A percentile compares a stretch with the other conserved stretches of the same genome.
These are phyloP conservation scores for Bostrychus sinensis DNA, from an alignment of 2,113 vertebrate species.

Conservation along the genomic window DNA sequence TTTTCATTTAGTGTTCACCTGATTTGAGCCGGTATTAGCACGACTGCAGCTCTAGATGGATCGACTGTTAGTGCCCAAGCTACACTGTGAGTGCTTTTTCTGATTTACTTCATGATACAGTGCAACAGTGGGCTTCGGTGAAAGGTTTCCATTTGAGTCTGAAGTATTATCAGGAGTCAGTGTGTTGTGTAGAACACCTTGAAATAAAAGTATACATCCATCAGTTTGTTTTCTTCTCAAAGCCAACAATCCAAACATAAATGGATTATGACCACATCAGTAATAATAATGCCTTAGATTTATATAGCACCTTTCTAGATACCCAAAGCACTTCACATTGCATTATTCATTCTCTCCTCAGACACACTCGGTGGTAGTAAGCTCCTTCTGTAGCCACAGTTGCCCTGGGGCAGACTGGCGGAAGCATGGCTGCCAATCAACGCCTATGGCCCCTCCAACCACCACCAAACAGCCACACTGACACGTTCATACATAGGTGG, in stretches of 20 bases:
- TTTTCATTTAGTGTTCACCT: slow-evolving; percentile 1
- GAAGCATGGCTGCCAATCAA: too few relatives aligned
- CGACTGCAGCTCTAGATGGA: background rate
- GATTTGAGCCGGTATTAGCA: background rate
- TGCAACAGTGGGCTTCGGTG: background rate
- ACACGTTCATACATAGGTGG: too few relatives aligned
- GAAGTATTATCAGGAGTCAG: background rate
- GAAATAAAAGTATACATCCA: slow-evolving; percentile 1
- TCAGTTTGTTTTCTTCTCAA: background rate
- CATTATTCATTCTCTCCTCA: too few relatives aligned
- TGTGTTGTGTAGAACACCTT: background rate
- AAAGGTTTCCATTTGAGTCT: slow-evolving; percentile 4
- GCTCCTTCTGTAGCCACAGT: too few relatives aligned
- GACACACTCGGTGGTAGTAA: too few relatives aligned
- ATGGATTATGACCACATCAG: background rate
- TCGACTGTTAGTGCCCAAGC: background rate
- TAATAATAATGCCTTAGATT: too few relatives aligned
- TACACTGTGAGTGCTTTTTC: slow-evolving; percentile 4
- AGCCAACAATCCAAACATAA: background rate
- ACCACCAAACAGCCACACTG: too few relatives aligned
- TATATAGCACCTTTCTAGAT: too few relatives aligned
- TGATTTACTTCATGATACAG: slow-evolving; percentile 3
- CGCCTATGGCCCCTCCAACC: too few relatives aligned
- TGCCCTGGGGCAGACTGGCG: too few relatives aligned
- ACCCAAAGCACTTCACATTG: too few relatives aligned